A percentile compares a stretch with the other conserved stretches of the same genome.
Evolutionary conservation across 2,888 invertebrate species (phyloP).

Genomic region (Trissolcus japonicus): DNA sequence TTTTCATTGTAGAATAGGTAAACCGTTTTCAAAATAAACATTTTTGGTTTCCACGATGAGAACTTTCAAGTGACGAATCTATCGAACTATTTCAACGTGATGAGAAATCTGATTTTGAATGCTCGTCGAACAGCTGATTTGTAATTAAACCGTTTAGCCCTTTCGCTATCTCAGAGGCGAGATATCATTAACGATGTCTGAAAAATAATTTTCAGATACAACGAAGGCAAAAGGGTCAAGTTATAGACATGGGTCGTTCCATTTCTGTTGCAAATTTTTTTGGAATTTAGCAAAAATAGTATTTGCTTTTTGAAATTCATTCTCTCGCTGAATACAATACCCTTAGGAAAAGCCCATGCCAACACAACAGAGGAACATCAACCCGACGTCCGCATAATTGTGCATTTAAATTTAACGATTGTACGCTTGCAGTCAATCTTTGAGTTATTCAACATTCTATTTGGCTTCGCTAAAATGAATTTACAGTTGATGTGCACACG

Average conservation of each 20-base stretch:
- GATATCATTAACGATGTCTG: neutral
- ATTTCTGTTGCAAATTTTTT: slow-evolving; percentile 37
- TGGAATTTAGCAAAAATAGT: slow-evolving; percentile 54
- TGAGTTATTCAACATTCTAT: slow-evolving; percentile 27
- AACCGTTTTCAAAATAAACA: neutral
- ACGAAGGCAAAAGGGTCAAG: neutral
- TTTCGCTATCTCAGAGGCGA: neutral
- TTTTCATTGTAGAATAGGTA: slow-evolving; percentile 6
- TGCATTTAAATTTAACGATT: slow-evolving; percentile 67
- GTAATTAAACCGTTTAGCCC: neutral
- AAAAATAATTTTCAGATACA: neutral
- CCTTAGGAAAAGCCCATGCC: slow-evolving; percentile 40
- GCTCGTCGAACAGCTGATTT: neutral
- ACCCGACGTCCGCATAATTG: slow-evolving; percentile 41
- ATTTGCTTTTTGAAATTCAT: slow-evolving; percentile 42
- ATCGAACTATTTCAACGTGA: slow-evolving; percentile 9
- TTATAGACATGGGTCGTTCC: neutral
- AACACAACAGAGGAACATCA: slow-evolving; percentile 45
- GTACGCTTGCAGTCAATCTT: slow-evolving; percentile 62
- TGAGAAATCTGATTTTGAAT: too few relatives aligned
- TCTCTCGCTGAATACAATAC: slow-evolving; percentile 41
- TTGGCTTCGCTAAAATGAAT: slow-evolving; percentile 15
- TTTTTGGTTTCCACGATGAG: neutral
- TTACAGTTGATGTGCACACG: too few relatives aligned
- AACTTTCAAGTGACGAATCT: slow-evolving; percentile 3